Percentiles rank a stretch among this genome's conserved stretches.
Evolutionary conservation across 2,888 invertebrate species (phyloP).

Genomic region (Oegoconia quadripuncta): DNA sequence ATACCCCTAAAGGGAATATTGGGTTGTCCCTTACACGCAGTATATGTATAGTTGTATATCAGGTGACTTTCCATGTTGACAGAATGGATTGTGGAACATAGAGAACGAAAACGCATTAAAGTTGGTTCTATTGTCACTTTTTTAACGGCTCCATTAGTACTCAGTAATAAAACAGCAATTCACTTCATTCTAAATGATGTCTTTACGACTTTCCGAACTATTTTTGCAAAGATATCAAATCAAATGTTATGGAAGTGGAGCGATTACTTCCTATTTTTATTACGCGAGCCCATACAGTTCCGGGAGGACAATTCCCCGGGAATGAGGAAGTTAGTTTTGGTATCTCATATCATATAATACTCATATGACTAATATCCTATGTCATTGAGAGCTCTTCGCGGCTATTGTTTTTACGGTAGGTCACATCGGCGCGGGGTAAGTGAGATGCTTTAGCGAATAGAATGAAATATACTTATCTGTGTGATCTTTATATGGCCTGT

Average conservation of each 20-base stretch:
- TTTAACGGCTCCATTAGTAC: no score
- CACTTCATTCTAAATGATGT: no score
- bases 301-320: background rate
- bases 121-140: no score
- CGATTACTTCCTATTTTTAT: constrained; percentile 2
- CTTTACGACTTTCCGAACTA: constrained; percentile 5
- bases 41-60: no score
- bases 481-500: no score
- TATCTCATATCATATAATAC: constrained; percentile 1
- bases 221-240: constrained; percentile 10
- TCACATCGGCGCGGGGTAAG: background rate
- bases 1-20: no score
- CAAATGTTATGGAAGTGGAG: constrained; percentile 5
- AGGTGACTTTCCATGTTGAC: no score
- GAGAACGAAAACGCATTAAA: no score
- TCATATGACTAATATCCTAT: background rate
- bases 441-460: background rate
- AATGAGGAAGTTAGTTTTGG: background rate
- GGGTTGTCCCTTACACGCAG: no score
- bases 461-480: background rate
- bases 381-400: background rate
- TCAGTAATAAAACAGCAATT: no score
- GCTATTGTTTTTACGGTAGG: background rate
- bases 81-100: no score
- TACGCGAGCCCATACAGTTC: background rate